phyloP scores from a whole-genome alignment of 2,888 invertebrate species.

The Allacma fusca region DNA sequence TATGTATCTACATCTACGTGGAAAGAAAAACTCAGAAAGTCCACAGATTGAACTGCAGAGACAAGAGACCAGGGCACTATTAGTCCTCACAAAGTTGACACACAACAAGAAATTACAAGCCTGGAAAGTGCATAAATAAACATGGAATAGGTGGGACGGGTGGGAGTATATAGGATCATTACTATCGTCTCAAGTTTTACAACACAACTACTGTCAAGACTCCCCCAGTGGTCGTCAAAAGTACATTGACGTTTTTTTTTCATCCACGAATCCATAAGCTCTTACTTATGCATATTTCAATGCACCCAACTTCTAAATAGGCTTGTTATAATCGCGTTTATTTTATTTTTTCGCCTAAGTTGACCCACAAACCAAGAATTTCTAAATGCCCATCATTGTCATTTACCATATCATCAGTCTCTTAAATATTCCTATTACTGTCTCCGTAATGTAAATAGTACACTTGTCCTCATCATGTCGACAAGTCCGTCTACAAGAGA shows the following conservation, averaged over 20 bases:
- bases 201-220: constrained; percentile 5
- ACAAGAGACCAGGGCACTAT: too few species aligned
- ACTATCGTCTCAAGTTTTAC: background rate
- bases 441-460: background rate
- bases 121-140: constrained; percentile 8
- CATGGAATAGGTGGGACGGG: constrained; percentile 7
- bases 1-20: too few species aligned
- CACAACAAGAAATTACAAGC: background rate
- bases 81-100: too few species aligned
- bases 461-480: background rate
- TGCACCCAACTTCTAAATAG: constrained; percentile 23
- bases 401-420: background rate
- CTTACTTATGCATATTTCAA: constrained; percentile 18
- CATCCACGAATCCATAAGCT: constrained; percentile 16
- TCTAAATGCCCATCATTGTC: constrained; percentile 28
- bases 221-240: constrained; percentile 22
- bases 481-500: too few species aligned
- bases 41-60: too few species aligned
- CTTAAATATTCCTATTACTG: background rate
- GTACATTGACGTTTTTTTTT: constrained; percentile 22
- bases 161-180: background rate
- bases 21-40: too few species aligned
- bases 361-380: constrained; percentile 35
- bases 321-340: constrained; percentile 27
- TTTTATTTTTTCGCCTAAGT: constrained; percentile 27